These are phyloP conservation scores for Rhogogaster chlorosoma DNA, from an alignment of 2,888 invertebrate species.

Conservation along the genomic window DNA sequence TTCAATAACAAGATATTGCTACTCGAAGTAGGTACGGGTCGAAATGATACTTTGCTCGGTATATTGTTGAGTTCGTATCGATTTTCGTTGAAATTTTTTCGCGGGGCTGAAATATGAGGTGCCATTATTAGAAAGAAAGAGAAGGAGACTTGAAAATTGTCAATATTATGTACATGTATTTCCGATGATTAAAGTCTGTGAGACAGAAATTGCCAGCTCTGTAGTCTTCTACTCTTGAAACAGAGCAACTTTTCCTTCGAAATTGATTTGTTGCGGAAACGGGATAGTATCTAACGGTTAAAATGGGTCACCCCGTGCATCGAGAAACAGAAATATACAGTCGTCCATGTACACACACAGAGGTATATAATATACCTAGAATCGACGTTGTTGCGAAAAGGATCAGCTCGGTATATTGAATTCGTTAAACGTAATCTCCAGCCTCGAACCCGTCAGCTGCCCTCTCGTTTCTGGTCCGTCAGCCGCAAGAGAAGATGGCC, in stretches of 20 bases:
- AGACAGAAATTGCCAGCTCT: background rate
- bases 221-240: background rate
- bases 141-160: background rate
- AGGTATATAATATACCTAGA: background rate
- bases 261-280: background rate
- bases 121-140: background rate
- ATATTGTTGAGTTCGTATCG: background rate
- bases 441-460: conserved; percentile 39
- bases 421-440: conserved; percentile 47
- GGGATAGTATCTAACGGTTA: background rate
- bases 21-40: background rate
- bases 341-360: background rate
- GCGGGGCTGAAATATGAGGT: background rate
- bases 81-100: background rate
- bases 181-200: background rate
- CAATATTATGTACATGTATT: background rate
- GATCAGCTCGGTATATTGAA: conserved; percentile 45
- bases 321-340: background rate
- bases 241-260: background rate
- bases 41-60: background rate
- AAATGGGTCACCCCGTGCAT: conserved; percentile 16
- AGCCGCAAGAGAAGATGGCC: conserved; percentile 18
- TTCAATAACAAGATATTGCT: background rate
- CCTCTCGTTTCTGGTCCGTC: conserved; percentile 47
- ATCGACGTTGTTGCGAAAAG: background rate